Base-by-base conservation (phyloP, 1,140 invertebrate genomes). In the Tetramorium parvispinum region DNA sequence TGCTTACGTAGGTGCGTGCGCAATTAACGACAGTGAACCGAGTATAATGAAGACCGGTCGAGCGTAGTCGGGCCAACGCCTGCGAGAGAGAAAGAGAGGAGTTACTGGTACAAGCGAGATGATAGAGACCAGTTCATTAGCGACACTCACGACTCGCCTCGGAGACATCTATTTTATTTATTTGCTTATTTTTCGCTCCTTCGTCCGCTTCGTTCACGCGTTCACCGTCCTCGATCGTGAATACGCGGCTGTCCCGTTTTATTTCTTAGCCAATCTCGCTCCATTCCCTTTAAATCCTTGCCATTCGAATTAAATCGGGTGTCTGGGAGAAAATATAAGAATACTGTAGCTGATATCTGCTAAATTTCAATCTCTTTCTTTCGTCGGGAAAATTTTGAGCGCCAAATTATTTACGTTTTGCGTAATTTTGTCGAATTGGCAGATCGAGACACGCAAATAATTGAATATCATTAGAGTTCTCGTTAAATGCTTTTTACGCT, bases 41-140 rank as follows among this genome's bases (percentile, higher is more conserved):
- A 92, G 89, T 91, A 93, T 94, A 93, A 94, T 93, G 92, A 93
- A 93, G 92, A 94, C 76, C 85, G 90, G 89, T 90, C 86, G 86
- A 73, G 87, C 86, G 79, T 86, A 88, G 86, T 85, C 21, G 81
- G 75, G 21, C 78, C 37, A 85, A 88, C 75, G 85, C 71, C 65
- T 89, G 79, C 57, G 78, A 32, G 75, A 89, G 86, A 65, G 81
- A 82, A 83, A 61, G 51, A 70, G 71, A 46, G 40, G 27, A 59
- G 81, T 70, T 87, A 46, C 79, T 68, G 79, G 61, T 11, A 63
- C 37, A 78, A 92, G 83, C 88, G 87, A 89, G 92, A 94, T 85
- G 85, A 82, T 82, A 91, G 87, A 92, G 91, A 93, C 93, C 92
- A 94, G 93, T 94, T 94, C 93, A 94, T 94, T 94, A 94, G 94